Base-by-base conservation (phyloP, 2,888 invertebrate genomes). In the Diachrysia chrysitis region DNA sequence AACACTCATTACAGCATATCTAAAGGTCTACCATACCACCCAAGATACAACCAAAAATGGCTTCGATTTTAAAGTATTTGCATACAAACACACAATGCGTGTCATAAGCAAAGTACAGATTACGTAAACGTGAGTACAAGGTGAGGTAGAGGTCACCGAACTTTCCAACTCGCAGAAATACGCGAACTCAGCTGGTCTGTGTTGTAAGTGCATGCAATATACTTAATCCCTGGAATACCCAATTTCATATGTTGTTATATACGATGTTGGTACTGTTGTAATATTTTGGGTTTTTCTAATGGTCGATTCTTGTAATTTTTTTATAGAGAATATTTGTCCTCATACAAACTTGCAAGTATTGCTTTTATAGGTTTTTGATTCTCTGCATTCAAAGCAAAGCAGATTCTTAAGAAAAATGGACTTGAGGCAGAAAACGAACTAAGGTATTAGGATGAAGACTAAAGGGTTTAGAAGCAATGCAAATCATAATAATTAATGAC, bases 81-180 rank as follows among this genome's bases (percentile, higher is more conserved):
- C 72, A 78, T 68, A 68, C 60, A 81, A 74, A 68, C 62, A 72
- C 74, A 79, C 78, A 79, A 81, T 78, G 48, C 56, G 48, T 63
- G 68, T 63, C 72, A 70, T 78, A 74, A 71, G 66, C 35, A 3
- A 58, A 37, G 69, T 60, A 54, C 57, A 56, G 14, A 63, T 79
- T 78, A 78, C 74, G 71, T 78, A 67, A 76, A 76, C 51, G 42
- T 51, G 32, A 32, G 59, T 23, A 63, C 67, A 68, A 68, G 72
- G 76, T 66, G 69, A 78, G 54, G 58, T 32, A 19, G 67, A 64
- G 58, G 69, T 67, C 66, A 66, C 67, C 64, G 68, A 68, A 76
- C 68, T 76, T 79, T 76, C 79, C 65, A 72, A 73, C 65, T 48
- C 1, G 16, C 3, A 46, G 21, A 76, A 46, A 71, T 42, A 63